Conservation (phyloP, 2,113 vertebrate species). For the Hippocampus abdominalis region DNA sequence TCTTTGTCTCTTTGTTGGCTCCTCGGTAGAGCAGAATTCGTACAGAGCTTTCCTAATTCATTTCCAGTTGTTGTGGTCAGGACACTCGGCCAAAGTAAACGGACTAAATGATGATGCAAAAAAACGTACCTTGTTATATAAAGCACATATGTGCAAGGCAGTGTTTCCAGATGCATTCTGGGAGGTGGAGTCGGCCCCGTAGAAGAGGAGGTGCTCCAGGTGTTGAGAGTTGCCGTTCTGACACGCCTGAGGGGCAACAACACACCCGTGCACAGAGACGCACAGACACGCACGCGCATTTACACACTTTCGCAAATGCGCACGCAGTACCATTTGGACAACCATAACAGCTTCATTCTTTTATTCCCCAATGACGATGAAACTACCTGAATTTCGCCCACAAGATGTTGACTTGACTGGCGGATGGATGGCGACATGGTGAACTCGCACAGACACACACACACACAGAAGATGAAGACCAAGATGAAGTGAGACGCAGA, state of each 20-base stretch:
- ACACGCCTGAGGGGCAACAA: constrained; percentile 60
- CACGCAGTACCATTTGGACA: background rate
- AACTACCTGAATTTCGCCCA: background rate
- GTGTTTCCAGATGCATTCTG: constrained; percentile 93
- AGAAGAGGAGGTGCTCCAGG: constrained; percentile 89
- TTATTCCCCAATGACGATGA: background rate
- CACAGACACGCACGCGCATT: background rate
- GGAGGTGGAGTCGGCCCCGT: constrained; percentile 83
- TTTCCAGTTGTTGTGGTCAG: background rate
- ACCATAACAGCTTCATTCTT: background rate
- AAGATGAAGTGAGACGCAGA: background rate
- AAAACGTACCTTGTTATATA: constrained; percentile 85
- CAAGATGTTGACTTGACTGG: background rate
- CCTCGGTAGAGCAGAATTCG: constrained; percentile 87
- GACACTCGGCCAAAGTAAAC: background rate
- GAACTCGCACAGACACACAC: background rate
- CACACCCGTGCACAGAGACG: background rate
- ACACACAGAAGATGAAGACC: background rate
- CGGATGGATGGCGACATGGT: background rate
- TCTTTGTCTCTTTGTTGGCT: constrained; percentile 85
- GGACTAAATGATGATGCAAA: no score
- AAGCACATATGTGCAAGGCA: constrained; percentile 89
- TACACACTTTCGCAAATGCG: background rate
- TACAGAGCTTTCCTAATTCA: constrained; percentile 82
- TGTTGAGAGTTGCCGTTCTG: constrained; percentile 88